Base-by-base conservation (phyloP, 2,113 vertebrate genomes). In the Echinops telfairi region DNA sequence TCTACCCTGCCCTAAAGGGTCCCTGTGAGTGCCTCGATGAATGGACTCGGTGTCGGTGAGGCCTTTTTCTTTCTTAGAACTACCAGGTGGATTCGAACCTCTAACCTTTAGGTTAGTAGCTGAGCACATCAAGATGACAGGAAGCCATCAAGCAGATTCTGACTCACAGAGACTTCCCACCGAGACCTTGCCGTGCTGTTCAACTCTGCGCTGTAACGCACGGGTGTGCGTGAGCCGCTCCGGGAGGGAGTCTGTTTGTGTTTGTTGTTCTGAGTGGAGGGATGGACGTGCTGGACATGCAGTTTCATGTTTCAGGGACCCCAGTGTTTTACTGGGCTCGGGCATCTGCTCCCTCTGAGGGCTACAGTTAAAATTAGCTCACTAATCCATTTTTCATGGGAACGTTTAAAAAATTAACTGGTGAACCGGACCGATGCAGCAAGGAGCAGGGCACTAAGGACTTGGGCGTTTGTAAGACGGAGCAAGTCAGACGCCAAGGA, bases 321-420 rank as follows among this genome's bases (percentile, higher is more conserved):
- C 3, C 36, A 5, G 3, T 40, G 38, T 83, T 60, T 91, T 75
- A 82, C 16, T 43, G 62, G 62, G n/a, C 27, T 89, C 43, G 33
- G 20, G 11, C 2, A 27, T 81, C 33, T 31, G 36, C 14, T 22
- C n/a, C 70, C 5, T 19, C 16, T 15, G 43, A 75, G 14, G 40
- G 17, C 2, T 76, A 73, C 22, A 80, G 64, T 86, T 90, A 92
- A 94, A 93, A 77, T 91, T 82, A 87, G 25, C 66, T 40, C 38
- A 84, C 3, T 66, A 33, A 82, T 87, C 29, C 66, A 84, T 62
- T 57, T 77, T 90, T 68, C 58, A 76, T 25, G 19, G 14, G 70
- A 85, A 75, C 23, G 53, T 38, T 47, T 91, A 6, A 16, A 88
- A 91, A 43, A 90, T 43, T 6, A 53, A 31, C 10, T 17, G 31